These are phyloP conservation scores for Sternotherus odoratus DNA, from an alignment of 2,797 vertebrate species.

Conservation along the genomic window DNA sequence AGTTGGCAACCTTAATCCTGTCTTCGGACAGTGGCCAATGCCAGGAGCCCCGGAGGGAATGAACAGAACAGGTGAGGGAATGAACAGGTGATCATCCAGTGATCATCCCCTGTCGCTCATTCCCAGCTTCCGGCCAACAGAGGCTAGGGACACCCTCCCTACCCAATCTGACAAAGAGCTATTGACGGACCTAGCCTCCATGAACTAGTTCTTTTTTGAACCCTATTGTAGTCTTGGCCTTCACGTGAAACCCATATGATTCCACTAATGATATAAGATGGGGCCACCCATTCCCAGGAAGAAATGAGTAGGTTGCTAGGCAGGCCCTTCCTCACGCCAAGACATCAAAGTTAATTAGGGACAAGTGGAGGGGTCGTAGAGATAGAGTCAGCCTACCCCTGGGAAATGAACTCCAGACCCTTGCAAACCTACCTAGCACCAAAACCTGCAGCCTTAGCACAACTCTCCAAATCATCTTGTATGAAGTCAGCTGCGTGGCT, in stretches of 20 bases:
- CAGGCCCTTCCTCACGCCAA: neutral
- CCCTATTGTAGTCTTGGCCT: no score
- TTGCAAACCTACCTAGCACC: conserved; percentile 22
- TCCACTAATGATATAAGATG: neutral
- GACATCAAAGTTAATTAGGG: neutral
- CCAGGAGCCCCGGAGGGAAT: no score
- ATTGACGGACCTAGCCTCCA: no score
- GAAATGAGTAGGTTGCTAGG: neutral
- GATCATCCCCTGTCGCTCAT: no score
- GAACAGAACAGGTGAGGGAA: no score
- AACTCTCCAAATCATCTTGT: conserved; percentile 42
- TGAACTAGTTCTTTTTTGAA: no score
- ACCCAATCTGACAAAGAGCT: no score
- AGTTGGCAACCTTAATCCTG: no score
- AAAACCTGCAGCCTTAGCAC: conserved; percentile 1
- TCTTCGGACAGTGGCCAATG: no score
- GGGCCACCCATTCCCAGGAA: accelerated
- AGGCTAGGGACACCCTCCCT: no score
- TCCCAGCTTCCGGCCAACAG: no score
- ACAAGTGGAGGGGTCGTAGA: neutral
- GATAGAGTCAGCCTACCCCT: neutral
- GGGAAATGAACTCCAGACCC: neutral
- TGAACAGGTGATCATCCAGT: no score
- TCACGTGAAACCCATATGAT: neutral
- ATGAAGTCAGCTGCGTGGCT: conserved; percentile 49